Evolutionary conservation across 2,113 vertebrate species (phyloP).

Genomic region (Grus americana): DNA sequence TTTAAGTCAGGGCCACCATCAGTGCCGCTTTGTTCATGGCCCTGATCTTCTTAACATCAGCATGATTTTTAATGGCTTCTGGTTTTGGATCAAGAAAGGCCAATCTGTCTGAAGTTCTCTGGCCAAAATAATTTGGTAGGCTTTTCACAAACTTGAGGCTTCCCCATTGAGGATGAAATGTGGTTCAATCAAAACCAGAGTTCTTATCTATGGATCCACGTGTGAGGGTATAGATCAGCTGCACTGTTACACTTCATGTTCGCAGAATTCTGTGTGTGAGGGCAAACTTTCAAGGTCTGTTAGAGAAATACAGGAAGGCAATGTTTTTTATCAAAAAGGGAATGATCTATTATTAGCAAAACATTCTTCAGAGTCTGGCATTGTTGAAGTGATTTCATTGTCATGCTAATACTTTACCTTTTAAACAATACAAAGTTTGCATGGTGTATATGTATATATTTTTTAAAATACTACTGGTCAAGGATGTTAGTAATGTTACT

Average conservation of each 20-base stretch:
- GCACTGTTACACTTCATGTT: background rate
- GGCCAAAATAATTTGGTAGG: background rate
- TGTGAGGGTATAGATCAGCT: background rate
- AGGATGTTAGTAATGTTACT: background rate
- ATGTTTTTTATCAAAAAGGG: background rate
- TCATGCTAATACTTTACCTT: background rate
- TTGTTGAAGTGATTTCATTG: background rate
- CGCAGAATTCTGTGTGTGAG: background rate
- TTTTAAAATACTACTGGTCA: background rate
- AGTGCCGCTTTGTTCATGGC: background rate
- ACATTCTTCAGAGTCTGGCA: background rate
- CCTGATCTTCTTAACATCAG: background rate
- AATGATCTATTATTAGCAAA: background rate
- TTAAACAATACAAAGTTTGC: background rate
- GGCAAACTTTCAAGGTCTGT: background rate
- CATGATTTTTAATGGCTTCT: background rate
- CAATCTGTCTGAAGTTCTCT: background rate
- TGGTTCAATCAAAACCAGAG: background rate
- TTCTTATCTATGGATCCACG: rapidly evolving
- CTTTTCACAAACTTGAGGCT: background rate
- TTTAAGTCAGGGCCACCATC: background rate
- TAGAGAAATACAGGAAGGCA: background rate
- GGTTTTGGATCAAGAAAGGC: background rate
- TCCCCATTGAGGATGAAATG: background rate
- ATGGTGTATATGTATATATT: background rate